Evolutionary conservation across 2,113 vertebrate genomes (phyloP).

Genomic region (Mus spicilegus): DNA sequence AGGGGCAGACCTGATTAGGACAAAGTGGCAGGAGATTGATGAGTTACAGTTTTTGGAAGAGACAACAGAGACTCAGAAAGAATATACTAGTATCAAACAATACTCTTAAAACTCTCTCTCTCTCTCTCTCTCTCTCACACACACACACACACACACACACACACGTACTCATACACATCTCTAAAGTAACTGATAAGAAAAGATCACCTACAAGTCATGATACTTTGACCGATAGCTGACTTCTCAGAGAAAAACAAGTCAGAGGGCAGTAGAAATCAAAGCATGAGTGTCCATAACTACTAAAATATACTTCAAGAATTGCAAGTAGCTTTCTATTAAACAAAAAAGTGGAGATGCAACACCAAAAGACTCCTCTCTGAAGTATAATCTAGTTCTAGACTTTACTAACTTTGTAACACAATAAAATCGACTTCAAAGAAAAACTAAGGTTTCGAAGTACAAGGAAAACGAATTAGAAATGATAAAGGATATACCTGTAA

Average conservation of each 20-base stretch:
- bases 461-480: background rate
- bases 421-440: background rate
- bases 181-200: constrained; percentile 17
- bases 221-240: background rate
- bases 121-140: background rate
- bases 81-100: background rate
- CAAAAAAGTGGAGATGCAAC: background rate
- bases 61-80: background rate
- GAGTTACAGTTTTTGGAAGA: background rate
- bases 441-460: background rate
- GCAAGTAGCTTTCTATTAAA: background rate
- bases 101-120: background rate
- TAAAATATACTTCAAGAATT: background rate
- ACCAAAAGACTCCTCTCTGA: background rate
- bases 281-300: background rate
- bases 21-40: background rate
- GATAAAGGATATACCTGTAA: background rate
- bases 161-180: background rate
- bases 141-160: background rate
- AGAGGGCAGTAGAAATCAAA: background rate
- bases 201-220: background rate
- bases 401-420: background rate
- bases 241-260: background rate
- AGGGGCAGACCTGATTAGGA: background rate
- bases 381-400: background rate